Conservation (phyloP, 2,113 vertebrate species). For the Aspidoscelis tigris region DNA sequence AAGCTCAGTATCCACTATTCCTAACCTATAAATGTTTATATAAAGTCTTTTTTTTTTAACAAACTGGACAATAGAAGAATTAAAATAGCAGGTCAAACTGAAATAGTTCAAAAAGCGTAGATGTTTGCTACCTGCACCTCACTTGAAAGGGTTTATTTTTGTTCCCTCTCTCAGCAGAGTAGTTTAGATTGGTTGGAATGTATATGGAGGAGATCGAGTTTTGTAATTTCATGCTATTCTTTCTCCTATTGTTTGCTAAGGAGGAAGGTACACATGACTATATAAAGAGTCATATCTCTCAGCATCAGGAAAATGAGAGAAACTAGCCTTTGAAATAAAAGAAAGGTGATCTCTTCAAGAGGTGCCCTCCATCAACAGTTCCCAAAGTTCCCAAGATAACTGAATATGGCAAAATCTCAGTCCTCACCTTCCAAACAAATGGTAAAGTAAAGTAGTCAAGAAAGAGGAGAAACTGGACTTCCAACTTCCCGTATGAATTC, state of each 20-base stretch:
- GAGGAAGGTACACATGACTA: slow-evolving; percentile 44
- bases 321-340: slow-evolving; percentile 59
- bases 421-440: slow-evolving; percentile 61
- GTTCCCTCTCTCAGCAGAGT: slow-evolving; percentile 24
- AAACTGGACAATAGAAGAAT: slow-evolving; percentile 1
- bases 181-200: slow-evolving; percentile 41
- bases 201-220: slow-evolving; percentile 32
- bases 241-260: slow-evolving; percentile 53
- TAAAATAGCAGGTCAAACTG: slow-evolving; percentile 24
- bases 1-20: slow-evolving; percentile 3
- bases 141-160: slow-evolving; percentile 52
- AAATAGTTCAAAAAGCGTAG: slow-evolving; percentile 28
- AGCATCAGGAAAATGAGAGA: slow-evolving; percentile 58
- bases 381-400: slow-evolving; percentile 53
- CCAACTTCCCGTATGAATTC: slow-evolving; percentile 30
- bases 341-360: slow-evolving; percentile 60
- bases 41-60: slow-evolving; percentile 26
- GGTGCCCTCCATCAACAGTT: slow-evolving; percentile 61
- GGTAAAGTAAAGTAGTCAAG: slow-evolving; percentile 48
- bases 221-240: slow-evolving; percentile 39
- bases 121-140: slow-evolving; percentile 25
- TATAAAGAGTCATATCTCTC: slow-evolving; percentile 60
- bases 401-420: slow-evolving; percentile 61
- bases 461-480: slow-evolving; percentile 33
- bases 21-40: slow-evolving; percentile 1